Percentiles rank a stretch among this genome's conserved stretches.
Conservation (phyloP, 2,797 vertebrate species). For the Siniperca obscura region DNA sequence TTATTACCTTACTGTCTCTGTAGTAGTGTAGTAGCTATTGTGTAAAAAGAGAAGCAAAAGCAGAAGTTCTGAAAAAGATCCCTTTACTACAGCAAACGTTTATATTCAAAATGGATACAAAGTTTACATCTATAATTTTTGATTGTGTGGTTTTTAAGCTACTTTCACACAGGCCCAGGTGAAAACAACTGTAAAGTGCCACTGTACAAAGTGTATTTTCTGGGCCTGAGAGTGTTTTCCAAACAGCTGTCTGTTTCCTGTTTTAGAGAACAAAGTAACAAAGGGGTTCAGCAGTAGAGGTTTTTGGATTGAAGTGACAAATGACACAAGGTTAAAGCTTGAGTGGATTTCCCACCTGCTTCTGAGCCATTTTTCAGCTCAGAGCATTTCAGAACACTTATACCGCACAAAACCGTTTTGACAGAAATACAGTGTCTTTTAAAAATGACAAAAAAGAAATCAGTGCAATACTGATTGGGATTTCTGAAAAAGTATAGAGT, state of each 20-base stretch:
- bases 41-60: slow-evolving; percentile 30
- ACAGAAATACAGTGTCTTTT: slow-evolving; percentile 15
- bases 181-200: slow-evolving; percentile 1
- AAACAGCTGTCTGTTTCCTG: slow-evolving; percentile 42
- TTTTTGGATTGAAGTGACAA: slow-evolving; percentile 54
- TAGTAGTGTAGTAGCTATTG: neutral
- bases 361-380: slow-evolving; percentile 31
- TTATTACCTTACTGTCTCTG: neutral
- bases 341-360: slow-evolving; percentile 60
- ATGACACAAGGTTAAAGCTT: slow-evolving; percentile 58
- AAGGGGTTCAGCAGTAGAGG: slow-evolving; percentile 21
- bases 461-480: neutral
- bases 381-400: slow-evolving; percentile 16
- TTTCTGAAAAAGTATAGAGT: neutral
- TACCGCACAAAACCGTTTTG: neutral
- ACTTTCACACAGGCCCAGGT: neutral
- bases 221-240: slow-evolving; percentile 27
- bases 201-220: slow-evolving; percentile 1
- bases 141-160: slow-evolving; percentile 16
- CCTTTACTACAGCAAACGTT: neutral
- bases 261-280: slow-evolving; percentile 51
- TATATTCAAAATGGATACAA: neutral
- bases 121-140: neutral
- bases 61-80: slow-evolving; percentile 19
- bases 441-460: slow-evolving; percentile 9